Evolutionary conservation across 1,140 invertebrate species (phyloP).

Genomic region (Pseudachorutes palmiensis): DNA sequence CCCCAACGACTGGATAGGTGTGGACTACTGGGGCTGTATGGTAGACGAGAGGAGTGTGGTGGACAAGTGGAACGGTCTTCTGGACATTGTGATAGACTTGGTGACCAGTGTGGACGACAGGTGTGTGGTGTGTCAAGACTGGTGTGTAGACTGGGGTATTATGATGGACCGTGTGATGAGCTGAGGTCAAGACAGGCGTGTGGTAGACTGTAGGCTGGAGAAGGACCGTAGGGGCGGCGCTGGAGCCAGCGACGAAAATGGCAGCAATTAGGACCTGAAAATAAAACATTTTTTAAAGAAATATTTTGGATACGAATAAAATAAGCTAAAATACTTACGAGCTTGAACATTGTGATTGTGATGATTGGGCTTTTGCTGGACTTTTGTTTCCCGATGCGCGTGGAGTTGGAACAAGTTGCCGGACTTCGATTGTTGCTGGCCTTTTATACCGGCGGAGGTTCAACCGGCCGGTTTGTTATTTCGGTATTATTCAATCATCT

Average conservation of each 20-base stretch:
- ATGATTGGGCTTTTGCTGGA: background rate
- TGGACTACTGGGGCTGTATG: background rate
- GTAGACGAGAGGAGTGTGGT: slow-evolving; percentile 17
- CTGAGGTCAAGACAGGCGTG: background rate
- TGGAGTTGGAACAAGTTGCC: background rate
- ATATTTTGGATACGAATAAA: too few relatives aligned
- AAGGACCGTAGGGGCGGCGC: background rate
- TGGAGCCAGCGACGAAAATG: slow-evolving; percentile 8
- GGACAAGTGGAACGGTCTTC: background rate
- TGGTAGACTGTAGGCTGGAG: background rate
- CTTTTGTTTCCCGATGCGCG: background rate
- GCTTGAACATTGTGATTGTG: slow-evolving; percentile 17
- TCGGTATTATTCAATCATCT: too few relatives aligned
- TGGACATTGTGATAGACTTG: slow-evolving; percentile 1
- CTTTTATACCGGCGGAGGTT: too few relatives aligned
- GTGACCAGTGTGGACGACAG: background rate
- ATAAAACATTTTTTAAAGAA: slow-evolving; percentile 10
- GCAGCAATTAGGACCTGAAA: slow-evolving; percentile 14
- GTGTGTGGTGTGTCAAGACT: too few relatives aligned
- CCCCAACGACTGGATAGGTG: slow-evolving; percentile 9
- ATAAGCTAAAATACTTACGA: slow-evolving; percentile 17
- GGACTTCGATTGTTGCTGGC: too few relatives aligned
- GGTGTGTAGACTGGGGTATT: background rate
- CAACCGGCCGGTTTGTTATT: too few relatives aligned
- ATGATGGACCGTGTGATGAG: background rate